These are phyloP conservation scores for Gymnogyps californianus DNA, from an alignment of 2,113 vertebrate species.

Conservation along the genomic window DNA sequence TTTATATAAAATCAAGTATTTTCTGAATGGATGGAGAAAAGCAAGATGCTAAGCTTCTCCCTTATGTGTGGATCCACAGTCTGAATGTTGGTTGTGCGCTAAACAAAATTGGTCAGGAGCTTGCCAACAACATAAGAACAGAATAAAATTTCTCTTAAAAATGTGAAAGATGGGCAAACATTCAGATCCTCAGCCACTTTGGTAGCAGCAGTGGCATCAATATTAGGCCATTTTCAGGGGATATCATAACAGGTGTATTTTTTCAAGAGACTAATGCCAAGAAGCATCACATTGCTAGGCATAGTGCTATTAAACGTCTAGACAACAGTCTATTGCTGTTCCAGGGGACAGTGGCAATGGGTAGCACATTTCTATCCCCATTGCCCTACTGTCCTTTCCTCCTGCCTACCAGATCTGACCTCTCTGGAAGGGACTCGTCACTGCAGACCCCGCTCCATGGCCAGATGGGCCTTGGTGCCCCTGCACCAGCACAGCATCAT, in stretches of 20 bases:
- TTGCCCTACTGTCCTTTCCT: neutral
- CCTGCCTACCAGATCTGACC: neutral
- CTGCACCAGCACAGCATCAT: neutral
- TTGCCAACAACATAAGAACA: neutral
- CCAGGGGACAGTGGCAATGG: neutral
- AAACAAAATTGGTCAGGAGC: neutral
- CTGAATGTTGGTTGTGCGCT: neutral
- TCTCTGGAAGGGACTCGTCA: neutral
- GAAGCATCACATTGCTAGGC: neutral
- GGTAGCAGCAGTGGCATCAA: neutral
- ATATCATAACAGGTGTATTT: neutral
- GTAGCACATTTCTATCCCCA: neutral
- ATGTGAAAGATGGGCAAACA: neutral
- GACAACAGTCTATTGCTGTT: neutral
- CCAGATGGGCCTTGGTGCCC: too few species aligned
- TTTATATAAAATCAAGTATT: neutral
- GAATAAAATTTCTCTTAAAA: neutral
- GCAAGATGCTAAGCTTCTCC: neutral
- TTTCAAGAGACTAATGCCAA: neutral
- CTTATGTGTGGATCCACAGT: neutral
- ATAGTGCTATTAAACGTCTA: neutral
- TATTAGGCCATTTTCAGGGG: neutral
- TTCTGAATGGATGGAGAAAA: neutral
- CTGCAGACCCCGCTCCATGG: neutral
- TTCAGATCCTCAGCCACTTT: neutral